These are phyloP conservation scores for Pristionchus entomophagus DNA, from an alignment of 2,888 invertebrate species.

Conservation along the genomic window DNA sequence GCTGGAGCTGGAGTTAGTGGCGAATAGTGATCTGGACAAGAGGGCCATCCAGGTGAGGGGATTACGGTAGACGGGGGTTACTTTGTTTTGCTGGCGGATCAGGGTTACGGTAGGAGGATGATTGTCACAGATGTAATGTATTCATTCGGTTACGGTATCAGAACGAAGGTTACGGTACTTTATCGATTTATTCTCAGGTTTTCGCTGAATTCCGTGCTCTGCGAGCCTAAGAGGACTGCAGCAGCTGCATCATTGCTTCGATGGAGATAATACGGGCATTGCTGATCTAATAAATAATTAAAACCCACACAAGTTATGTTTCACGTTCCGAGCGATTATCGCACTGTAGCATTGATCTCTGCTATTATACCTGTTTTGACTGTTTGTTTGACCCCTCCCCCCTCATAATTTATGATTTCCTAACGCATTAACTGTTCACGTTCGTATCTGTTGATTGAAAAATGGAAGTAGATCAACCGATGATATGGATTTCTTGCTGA, in stretches of 20 bases:
- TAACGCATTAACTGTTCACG: too few relatives aligned
- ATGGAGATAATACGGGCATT: not conserved
- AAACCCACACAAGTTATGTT: not conserved
- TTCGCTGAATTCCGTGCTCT: conserved; percentile 12
- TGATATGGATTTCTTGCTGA: too few relatives aligned
- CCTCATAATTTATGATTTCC: not conserved
- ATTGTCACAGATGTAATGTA: too few relatives aligned
- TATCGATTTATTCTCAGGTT: not conserved
- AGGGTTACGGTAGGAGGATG: too few relatives aligned
- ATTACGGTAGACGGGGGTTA: not conserved
- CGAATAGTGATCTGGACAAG: conserved; percentile 15
- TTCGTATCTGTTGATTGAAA: too few relatives aligned
- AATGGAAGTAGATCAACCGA: too few relatives aligned
- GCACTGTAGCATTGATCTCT: not conserved
- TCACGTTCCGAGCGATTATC: not conserved
- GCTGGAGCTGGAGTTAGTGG: not conserved
- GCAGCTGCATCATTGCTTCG: too few relatives aligned
- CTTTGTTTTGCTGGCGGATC: too few relatives aligned
- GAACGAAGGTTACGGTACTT: not conserved
- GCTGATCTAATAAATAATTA: not conserved
- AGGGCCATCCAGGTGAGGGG: conserved; percentile 12
- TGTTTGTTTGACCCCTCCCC: too few relatives aligned
- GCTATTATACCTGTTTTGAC: too few relatives aligned
- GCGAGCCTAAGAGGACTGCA: not conserved
- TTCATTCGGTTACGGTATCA: too few relatives aligned